phyloP scores from a whole-genome alignment of 2,888 invertebrate species.

The Drosophila mayaguana region DNA sequence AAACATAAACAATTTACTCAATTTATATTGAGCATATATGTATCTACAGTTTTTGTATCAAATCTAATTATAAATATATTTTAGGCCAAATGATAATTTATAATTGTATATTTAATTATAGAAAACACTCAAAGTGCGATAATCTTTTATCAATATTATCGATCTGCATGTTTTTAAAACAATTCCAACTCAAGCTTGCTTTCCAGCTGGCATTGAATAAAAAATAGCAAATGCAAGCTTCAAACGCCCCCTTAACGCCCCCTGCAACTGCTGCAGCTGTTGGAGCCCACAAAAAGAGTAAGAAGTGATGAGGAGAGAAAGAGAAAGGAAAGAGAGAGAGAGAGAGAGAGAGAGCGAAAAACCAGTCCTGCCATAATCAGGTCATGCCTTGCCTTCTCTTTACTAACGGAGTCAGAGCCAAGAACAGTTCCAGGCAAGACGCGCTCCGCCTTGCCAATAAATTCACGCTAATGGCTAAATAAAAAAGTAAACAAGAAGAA shows the following conservation, averaged over 20 bases:
- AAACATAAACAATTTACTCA: too few species aligned
- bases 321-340: not conserved
- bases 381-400: slow-evolving; percentile 56
- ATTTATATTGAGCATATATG: too few species aligned
- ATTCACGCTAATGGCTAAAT: slow-evolving; percentile 66
- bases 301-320: not conserved
- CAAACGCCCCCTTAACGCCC: not conserved
- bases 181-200: not conserved
- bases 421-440: slow-evolving; percentile 54
- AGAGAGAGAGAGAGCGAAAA: slow-evolving; percentile 15
- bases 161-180: not conserved
- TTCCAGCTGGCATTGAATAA: not conserved
- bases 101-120: too few species aligned
- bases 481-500: slow-evolving; percentile 31
- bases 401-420: slow-evolving; percentile 49
- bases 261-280: slow-evolving; percentile 17
- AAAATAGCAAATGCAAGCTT: not conserved
- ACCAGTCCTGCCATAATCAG: slow-evolving; percentile 79
- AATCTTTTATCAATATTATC: not conserved
- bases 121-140: not conserved
- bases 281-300: slow-evolving; percentile 2
- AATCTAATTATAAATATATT: too few species aligned
- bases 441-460: slow-evolving; percentile 60
- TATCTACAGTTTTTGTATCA: too few species aligned
- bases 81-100: too few species aligned